Conservation (phyloP, 2,113 vertebrate genomes). For the Sylvia atricapilla region DNA sequence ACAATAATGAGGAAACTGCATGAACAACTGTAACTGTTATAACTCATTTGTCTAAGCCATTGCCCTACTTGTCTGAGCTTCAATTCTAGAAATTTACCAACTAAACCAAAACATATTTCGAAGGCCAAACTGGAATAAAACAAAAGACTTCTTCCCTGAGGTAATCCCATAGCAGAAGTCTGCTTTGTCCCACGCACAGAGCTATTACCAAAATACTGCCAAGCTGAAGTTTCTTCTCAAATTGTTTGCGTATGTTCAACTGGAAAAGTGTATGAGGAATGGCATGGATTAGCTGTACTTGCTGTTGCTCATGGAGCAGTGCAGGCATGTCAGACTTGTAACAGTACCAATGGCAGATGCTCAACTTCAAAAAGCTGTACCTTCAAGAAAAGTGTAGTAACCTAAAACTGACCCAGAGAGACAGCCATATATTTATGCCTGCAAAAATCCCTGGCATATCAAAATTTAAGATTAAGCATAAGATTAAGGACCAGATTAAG, state of each 20-base stretch:
- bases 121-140: neutral
- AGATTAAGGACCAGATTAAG: neutral
- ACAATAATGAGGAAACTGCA: neutral
- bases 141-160: neutral
- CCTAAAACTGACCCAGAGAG: neutral
- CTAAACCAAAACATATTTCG: neutral
- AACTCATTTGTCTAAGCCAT: neutral
- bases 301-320: neutral
- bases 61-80: neutral
- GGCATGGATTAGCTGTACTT: neutral
- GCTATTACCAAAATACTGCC: conserved; percentile 6
- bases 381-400: neutral
- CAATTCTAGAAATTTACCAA: conserved; percentile 31
- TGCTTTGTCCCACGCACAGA: neutral
- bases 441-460: neutral
- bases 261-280: neutral
- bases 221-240: conserved; percentile 36
- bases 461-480: neutral
- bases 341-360: neutral
- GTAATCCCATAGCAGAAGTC: neutral
- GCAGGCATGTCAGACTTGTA: neutral
- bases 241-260: conserved; percentile 27
- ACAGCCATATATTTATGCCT: neutral
- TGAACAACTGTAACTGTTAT: neutral
- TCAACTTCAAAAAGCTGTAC: neutral